Conservation (phyloP, 2,113 vertebrate genomes). For the Hyaena hyaena region DNA sequence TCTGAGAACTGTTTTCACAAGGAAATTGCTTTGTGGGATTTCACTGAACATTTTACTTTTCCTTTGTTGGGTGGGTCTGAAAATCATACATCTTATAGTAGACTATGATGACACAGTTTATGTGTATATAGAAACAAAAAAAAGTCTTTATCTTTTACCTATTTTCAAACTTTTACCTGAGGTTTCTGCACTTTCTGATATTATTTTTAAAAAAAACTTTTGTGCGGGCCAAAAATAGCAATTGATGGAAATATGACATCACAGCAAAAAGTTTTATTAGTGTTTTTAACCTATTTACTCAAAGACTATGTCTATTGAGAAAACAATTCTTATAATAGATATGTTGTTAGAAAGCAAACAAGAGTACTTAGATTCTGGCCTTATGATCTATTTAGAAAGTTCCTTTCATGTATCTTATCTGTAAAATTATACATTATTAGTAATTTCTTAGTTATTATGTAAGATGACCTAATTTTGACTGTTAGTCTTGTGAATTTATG, state of each 20-base stretch:
- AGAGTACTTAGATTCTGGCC: background rate
- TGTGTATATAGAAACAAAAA: background rate
- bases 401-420: background rate
- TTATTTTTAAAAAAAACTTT: background rate
- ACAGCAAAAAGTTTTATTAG: background rate
- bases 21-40: conserved; percentile 15
- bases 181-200: background rate
- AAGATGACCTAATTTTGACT: background rate
- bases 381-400: background rate
- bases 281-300: background rate
- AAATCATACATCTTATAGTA: background rate
- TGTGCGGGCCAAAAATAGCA: background rate
- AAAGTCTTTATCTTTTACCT: background rate
- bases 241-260: background rate
- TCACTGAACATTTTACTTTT: background rate
- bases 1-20: conserved; percentile 29
- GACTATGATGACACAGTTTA: background rate
- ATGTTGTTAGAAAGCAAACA: conserved; percentile 8
- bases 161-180: conserved; percentile 14
- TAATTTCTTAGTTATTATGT: conserved; percentile 28
- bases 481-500: background rate
- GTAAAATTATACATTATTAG: background rate
- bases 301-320: background rate
- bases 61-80: background rate
- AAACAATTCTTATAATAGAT: conserved; percentile 33